A percentile compares a stretch with the other conserved stretches of the same genome.
Conservation (phyloP, 2,888 invertebrate genomes). For the Lobophora halterata region DNA sequence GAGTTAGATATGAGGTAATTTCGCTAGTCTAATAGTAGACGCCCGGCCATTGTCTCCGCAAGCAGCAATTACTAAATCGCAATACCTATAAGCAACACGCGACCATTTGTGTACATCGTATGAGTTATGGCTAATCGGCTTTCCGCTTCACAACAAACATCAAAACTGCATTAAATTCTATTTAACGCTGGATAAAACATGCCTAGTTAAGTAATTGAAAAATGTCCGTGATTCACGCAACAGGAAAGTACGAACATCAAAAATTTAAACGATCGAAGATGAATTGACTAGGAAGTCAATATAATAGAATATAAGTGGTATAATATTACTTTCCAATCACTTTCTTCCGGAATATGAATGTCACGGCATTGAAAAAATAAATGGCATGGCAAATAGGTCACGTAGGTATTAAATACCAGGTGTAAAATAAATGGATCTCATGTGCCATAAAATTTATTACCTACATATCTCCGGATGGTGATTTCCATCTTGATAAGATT, state of each 20-base stretch:
- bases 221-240: slow-evolving; percentile 52
- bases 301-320: too few species aligned
- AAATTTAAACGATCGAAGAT: slow-evolving; percentile 6
- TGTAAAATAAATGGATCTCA: slow-evolving; percentile 51
- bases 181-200: slow-evolving; percentile 60
- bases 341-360: slow-evolving; percentile 55
- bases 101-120: slow-evolving; percentile 49
- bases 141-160: slow-evolving; percentile 62
- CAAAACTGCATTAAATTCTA: slow-evolving; percentile 74
- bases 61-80: slow-evolving; percentile 54
- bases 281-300: slow-evolving; percentile 26
- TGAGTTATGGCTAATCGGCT: slow-evolving; percentile 53
- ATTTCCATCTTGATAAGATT: slow-evolving; percentile 5
- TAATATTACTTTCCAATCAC: too few species aligned
- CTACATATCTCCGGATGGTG: slow-evolving; percentile 6
- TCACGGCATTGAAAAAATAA: slow-evolving; percentile 57
- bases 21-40: slow-evolving; percentile 44
- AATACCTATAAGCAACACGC: slow-evolving; percentile 48
- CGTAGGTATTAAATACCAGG: slow-evolving; percentile 48
- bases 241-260: slow-evolving; percentile 40
- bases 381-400: slow-evolving; percentile 61
- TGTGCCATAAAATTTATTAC: slow-evolving; percentile 32
- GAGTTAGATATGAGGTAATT: slow-evolving; percentile 46
- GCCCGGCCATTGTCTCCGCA: slow-evolving; percentile 55
- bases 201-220: slow-evolving; percentile 63